Evolutionary conservation across 2,797 vertebrate genomes (phyloP), one percentile per base, ranked within the genome.

Genomic region (Microctenopoma stevenorrisi): DNA sequence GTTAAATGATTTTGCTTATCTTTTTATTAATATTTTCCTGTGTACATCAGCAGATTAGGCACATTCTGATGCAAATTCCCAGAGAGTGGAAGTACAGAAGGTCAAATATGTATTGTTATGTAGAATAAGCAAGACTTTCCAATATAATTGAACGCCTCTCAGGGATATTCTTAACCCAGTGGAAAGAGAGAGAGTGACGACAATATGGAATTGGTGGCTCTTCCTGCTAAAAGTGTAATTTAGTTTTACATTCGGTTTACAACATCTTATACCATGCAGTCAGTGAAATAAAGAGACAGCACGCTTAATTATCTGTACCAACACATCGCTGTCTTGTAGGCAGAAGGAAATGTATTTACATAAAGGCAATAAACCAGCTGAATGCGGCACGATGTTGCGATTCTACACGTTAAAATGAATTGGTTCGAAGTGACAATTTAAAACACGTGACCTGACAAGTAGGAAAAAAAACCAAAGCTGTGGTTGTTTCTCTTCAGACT

Each of bases 11-110:
- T 89, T 76, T 82, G 83, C 84, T 91, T 88, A 87, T 89, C 87
- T 91, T 78, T 71, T 79, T 89, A 71, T 85, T 89, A 74, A 85
- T 90, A 81, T 85, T 84, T 84, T 86, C 72, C 65, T 65, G 76
- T 77, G 64, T 80, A 80, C 79, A 73, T 86, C 82, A 86, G 88
- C 74, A 64, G 74, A 84, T 88, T 85, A 81, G 63, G 54, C 58
- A 64, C 71, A 88, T 89, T 90, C 70, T 76, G 44, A 93, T 91
- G 85, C 81, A 88, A 87, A 92, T 90, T 64, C 25, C 18, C 52
- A 48, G 49, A 64, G 75, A 73, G 68, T 54, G 74, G 68, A 72
- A 76, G 65, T 47, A 62, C 66, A 68, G 42, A 76, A 82, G 88
- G 87, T 91, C 85, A 85, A 81, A 80, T 33, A 1, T 44, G 2